Percentiles rank a stretch among this genome's conserved stretches.
Conservation (phyloP, 2,797 vertebrate species). For the Typhlichthys subterraneus region DNA sequence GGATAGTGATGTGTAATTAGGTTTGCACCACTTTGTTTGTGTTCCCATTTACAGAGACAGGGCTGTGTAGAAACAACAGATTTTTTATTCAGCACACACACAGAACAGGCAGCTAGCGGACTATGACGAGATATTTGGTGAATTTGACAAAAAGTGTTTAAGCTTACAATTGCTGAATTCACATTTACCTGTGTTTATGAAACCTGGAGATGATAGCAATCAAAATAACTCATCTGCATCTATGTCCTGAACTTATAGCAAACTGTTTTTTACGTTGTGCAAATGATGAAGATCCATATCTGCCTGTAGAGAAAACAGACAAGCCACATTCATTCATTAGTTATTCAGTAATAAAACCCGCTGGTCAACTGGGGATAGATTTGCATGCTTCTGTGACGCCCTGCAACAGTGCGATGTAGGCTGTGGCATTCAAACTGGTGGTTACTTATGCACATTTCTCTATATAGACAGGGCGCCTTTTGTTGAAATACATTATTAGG, state of each 20-base stretch:
- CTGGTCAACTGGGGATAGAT: conserved; percentile 42
- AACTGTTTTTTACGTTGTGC: conserved; percentile 28
- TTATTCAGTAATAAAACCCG: conserved; percentile 61
- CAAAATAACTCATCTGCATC: not conserved
- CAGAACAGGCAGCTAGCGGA: no score
- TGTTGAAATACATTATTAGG: conserved; percentile 21
- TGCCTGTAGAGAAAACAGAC: conserved; percentile 24
- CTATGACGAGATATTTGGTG: no score
- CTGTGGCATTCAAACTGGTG: conserved; percentile 32
- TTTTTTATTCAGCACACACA: no score
- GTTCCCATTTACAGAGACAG: no score
- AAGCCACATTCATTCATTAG: conserved; percentile 29
- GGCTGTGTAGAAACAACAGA: no score
- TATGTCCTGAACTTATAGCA: not conserved
- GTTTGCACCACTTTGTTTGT: no score
- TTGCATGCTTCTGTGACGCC: conserved; percentile 62
- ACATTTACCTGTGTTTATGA: no score
- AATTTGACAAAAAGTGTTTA: no score
- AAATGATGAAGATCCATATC: conserved; percentile 32
- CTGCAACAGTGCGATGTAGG: conserved; percentile 9
- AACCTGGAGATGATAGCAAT: not conserved
- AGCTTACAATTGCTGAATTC: no score
- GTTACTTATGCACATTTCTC: conserved; percentile 49
- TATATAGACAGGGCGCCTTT: conserved; percentile 33
- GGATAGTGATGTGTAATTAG: no score